phyloP scores from a whole-genome alignment of 1,140 invertebrate genomes.

The Cylas formicarius region DNA sequence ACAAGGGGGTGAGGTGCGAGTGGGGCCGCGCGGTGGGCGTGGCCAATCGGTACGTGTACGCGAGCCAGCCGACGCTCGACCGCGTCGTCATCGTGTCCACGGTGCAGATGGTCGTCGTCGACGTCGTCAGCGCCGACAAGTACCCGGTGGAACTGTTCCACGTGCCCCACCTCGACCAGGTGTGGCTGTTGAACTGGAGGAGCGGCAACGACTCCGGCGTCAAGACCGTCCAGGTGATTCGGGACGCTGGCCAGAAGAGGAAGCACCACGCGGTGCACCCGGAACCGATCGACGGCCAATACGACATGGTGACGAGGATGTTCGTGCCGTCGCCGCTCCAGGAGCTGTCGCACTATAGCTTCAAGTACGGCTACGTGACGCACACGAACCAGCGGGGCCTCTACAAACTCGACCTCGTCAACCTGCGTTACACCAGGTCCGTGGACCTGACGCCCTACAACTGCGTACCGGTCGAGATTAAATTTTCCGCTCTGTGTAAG shows the following conservation, averaged over 20 bases:
- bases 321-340: slow-evolving; percentile 58
- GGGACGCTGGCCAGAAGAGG: slow-evolving; percentile 66
- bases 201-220: slow-evolving; percentile 46
- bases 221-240: slow-evolving; percentile 66
- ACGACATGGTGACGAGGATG: slow-evolving; percentile 66
- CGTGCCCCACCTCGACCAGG: slow-evolving; percentile 67
- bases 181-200: slow-evolving; percentile 74
- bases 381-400: slow-evolving; percentile 67
- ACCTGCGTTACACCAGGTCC: slow-evolving; percentile 67
- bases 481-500: slow-evolving; percentile 71
- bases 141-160: slow-evolving; percentile 67
- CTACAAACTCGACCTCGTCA: slow-evolving; percentile 69
- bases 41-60: slow-evolving; percentile 66
- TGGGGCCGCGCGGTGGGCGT: slow-evolving; percentile 73
- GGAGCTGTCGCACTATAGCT: slow-evolving; percentile 56
- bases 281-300: slow-evolving; percentile 72
- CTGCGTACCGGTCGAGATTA: slow-evolving; percentile 63
- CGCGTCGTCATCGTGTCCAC: slow-evolving; percentile 66
- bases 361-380: slow-evolving; percentile 71
- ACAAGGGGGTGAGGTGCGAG: slow-evolving; percentile 55
- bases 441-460: slow-evolving; percentile 69
- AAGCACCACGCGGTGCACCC: slow-evolving; percentile 74
- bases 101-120: slow-evolving; percentile 66
- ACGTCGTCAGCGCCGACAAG: slow-evolving; percentile 68
- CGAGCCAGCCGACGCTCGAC: slow-evolving; percentile 65